Base-by-base conservation (phyloP, 2,113 vertebrate species). In the Capra hircus region DNA sequence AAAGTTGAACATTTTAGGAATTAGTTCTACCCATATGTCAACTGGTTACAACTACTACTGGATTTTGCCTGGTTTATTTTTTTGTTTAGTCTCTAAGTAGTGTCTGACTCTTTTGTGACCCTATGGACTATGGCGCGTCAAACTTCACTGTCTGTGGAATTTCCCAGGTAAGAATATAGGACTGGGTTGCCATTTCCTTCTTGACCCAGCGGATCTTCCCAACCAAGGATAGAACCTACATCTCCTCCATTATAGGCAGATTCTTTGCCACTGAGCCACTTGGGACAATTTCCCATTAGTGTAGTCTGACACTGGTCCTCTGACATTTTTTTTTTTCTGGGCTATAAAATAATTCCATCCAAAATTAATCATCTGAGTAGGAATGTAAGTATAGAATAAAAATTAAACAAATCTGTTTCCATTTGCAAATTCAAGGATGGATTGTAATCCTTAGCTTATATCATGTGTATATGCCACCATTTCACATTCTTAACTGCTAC, bases 21-120 rank as follows among this genome's bases (percentile, higher is more conserved):
- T 15, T 74, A 9, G 33, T 78, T 85, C 88, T 62, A 88, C 15
- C 52, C 43, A 33, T 55, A 60, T 14, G 83, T 30, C 21, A 78
- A 36, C 62, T 57, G 21, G 4, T 82, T 60, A 94, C 30, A 97
- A 90, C 8, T 74, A 33, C 33, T 62, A 25, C 12, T 57, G 30
- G 21, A 36, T 92, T 97, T 97, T 89, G 17, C 78, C 33, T 21
- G 48, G 25, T 53, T 92, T 62, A 57, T 93, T 95, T 95, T 92
- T 90, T 87, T 40, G 71, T 77, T 77, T 25, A 27, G 71, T 77
- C 23, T 77, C 40, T 14, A 17, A 43, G 19, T 43, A 43, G 23
- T 14, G 6, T 77, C 23, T 77, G 21, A 43, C 71, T 43, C 6
- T 77, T 43, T 74, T 27, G 71, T 27, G 40, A 77, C 71, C 71